A percentile compares a stretch with the other conserved stretches of the same genome.
Conservation (phyloP, 2,113 vertebrate genomes). For the Pongo pygmaeus region DNA sequence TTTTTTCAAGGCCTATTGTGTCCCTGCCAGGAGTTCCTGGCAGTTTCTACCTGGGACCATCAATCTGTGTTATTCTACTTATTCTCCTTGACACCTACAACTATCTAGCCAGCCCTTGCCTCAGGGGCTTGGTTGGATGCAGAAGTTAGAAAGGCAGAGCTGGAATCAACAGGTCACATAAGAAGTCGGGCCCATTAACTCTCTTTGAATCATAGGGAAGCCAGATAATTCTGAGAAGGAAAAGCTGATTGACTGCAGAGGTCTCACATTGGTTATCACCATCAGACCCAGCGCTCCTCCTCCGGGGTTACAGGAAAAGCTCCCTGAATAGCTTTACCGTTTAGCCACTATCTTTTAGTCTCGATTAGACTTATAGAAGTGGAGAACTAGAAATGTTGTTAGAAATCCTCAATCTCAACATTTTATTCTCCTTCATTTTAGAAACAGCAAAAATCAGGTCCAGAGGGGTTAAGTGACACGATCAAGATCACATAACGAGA, state of each 20-base stretch:
- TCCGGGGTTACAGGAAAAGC: not conserved
- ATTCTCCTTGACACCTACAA: not conserved
- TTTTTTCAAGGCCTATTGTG: not conserved
- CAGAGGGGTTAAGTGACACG: not conserved
- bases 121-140: not conserved
- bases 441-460: slow-evolving; percentile 33
- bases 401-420: not conserved
- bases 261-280: not conserved
- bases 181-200: not conserved
- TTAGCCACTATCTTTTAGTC: not conserved
- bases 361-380: slow-evolving; percentile 31
- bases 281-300: too few relatives aligned
- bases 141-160: not conserved
- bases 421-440: slow-evolving; percentile 42
- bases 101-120: not conserved
- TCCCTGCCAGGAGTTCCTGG: not conserved
- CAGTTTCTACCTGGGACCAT: not conserved
- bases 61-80: not conserved
- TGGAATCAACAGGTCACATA: not conserved
- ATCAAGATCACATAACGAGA: not conserved
- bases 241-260: not conserved
- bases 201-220: not conserved
- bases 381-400: not conserved
- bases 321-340: not conserved
- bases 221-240: not conserved